phyloP scores from a whole-genome alignment of 2,797 vertebrate genomes.

The Aplochiton taeniatus region DNA sequence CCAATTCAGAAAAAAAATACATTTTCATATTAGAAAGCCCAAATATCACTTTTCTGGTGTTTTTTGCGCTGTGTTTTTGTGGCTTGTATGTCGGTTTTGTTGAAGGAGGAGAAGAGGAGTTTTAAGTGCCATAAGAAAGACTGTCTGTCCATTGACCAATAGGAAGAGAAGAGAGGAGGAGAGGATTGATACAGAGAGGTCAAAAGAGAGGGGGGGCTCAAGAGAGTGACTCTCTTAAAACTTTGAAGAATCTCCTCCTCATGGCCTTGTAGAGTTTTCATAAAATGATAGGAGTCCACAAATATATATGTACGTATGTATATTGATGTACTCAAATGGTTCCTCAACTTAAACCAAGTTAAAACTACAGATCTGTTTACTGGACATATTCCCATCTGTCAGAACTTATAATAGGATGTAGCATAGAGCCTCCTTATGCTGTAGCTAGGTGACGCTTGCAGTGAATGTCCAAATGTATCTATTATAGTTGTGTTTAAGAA shows the following conservation, averaged over 20 bases:
- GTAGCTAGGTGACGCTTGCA: not conserved
- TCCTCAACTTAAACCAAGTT: too few species aligned
- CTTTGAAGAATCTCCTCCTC: not conserved
- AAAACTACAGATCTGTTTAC: not conserved
- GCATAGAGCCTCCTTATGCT: not conserved
- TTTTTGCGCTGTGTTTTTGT: slow-evolving; percentile 7
- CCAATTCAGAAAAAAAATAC: too few species aligned
- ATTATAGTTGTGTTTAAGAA: not conserved
- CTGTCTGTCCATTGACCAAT: not conserved
- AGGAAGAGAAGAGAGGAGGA: not conserved
- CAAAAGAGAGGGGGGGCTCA: not conserved
- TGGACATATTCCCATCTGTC: not conserved
- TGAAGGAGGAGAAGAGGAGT: not conserved
- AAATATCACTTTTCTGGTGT: not conserved
- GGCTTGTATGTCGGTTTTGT: slow-evolving; percentile 6
- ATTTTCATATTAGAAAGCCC: too few species aligned
- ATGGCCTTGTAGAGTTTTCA: not conserved
- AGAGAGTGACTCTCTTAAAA: not conserved
- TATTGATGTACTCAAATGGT: too few species aligned
- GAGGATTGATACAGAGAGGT: not conserved
- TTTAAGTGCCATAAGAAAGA: slow-evolving; percentile 35
- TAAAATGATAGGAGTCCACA: too few species aligned
- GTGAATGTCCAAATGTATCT: slow-evolving; percentile 2
- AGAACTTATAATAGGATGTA: not conserved
- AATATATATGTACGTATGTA: too few species aligned